Base-by-base conservation (phyloP, 2,797 vertebrate species). In the Argya squamiceps region DNA sequence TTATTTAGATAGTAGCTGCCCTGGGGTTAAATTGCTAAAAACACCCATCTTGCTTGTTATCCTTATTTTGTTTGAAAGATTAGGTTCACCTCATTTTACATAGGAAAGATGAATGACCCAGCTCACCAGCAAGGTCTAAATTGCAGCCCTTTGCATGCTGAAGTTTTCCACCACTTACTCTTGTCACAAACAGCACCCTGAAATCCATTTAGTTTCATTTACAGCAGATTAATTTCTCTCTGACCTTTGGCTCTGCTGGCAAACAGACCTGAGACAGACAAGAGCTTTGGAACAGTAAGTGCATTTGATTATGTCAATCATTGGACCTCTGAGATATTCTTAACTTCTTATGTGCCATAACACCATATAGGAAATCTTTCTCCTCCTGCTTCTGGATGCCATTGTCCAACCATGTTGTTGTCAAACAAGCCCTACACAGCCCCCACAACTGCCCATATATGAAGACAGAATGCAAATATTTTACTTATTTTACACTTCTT, bases 151-250 rank as follows among this genome's bases (percentile, higher is more conserved):
- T 96, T 97, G 82, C 84, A 87, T 90, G 77, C 71, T 85, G 91
- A 94, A 96, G 85, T 89, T 88, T 93, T 96, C 71, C 17, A 77
- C 92, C 60, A 84, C 82, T 95, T 91, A 85, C 77, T 96, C 93
- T 92, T 94, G 96, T 96, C 96, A 95, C 82, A 95, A 95, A 88
- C 90, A 89, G 46, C 76, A 91, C 86, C 88, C 73, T 79, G 70
- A 65, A 95, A 97, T 95, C 90, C 94, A 97, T 96, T 96, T 96
- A 93, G 87, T 94, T 97, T 96, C 87, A 96, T 97, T 97, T 97
- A 96, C 96, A 94, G 93, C 60, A 90, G 96, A 98, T 98, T 97
- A 97, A 97, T 97, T 96, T 94, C 89, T 78, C 49, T 77, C 79
- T 92, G 88, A 96, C 93, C 95, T 97, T 95, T 96, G 77, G 34